These are phyloP conservation scores for Procambarus virginalis DNA, from an alignment of 1,140 invertebrate species.

Conservation along the genomic window DNA sequence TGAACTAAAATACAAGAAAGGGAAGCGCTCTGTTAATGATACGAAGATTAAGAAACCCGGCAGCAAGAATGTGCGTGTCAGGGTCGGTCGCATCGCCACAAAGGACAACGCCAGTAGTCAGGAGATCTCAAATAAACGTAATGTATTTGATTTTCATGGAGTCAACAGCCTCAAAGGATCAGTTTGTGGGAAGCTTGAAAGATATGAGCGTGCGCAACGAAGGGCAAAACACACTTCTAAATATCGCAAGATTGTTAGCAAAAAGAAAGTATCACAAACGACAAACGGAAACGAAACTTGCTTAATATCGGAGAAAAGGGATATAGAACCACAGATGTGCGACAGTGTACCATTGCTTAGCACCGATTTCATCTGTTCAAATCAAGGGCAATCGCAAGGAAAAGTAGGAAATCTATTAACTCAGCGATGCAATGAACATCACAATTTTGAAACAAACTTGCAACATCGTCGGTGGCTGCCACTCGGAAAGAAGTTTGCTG, in stretches of 20 bases:
- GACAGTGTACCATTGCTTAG: not conserved
- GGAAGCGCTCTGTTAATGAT: not conserved
- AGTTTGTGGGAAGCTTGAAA: not conserved
- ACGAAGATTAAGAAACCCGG: not conserved
- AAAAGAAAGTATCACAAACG: too few species aligned
- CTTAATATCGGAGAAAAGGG: not conserved
- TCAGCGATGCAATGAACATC: not conserved
- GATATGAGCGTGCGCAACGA: not conserved
- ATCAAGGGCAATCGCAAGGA: not conserved
- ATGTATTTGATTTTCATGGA: not conserved
- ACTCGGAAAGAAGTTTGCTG: too few species aligned
- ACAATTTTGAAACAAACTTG: not conserved
- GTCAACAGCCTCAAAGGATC: not conserved
- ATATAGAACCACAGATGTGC: not conserved
- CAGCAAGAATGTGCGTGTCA: not conserved
- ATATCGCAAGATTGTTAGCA: too few species aligned
- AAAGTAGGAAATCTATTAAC: not conserved
- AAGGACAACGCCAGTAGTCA: too few species aligned
- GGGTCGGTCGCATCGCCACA: too few species aligned
- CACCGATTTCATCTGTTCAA: not conserved
- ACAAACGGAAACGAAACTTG: too few species aligned
- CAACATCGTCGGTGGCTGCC: not conserved
- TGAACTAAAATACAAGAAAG: not conserved
- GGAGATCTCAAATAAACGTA: too few species aligned
- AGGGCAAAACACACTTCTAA: too few species aligned